Evolutionary conservation across 2,888 invertebrate species (phyloP), one percentile per base, ranked within the genome.

Genomic region (Palloptera scutellata): DNA sequence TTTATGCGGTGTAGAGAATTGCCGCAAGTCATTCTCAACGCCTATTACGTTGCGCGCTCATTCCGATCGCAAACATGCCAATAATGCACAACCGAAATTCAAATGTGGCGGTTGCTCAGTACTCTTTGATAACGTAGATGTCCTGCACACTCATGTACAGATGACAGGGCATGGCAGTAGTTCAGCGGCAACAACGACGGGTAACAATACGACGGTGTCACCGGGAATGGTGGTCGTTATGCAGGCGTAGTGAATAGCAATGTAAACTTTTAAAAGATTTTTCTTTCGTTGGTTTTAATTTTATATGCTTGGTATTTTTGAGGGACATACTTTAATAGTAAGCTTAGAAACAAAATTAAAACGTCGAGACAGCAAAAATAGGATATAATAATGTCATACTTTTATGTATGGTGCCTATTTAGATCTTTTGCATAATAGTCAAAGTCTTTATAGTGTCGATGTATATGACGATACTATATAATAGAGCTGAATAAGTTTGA

Each of bases 61-160:
- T 69, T 79, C 81, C 70, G 82, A 82, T 53, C 84, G 83, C 62
- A 84, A 84, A 70, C 84, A 84, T 74, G 74, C 79, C 8, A 79
- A 80, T 43, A 71, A 74, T 1, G 60, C 74, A 19, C 78, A 79
- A 83, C 87, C 79, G 15, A 76, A 78, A 59, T 84, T 75, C 70
- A 84, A 88, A 61, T 90, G 89, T 75, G 85, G 87, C 4, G 87
- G 86, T 61, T 89, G 89, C 77, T 84, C 86, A 15, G 88, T 88
- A 77, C 86, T 88, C 57, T 89, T 88, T 81, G 87, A 87, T 71
- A 87, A 87, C 70, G 87, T 88, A 4, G 89, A 88, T 1, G 87
- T 87, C 73, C 82, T 89, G 70, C 89, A 89, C 83, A 87, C 76
- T 20, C 81, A 81, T 67, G 78, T 81, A 10, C 79, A 82, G 69